Evolutionary conservation across 2,888 invertebrate species (phyloP).

Genomic region (Epiblema foenella): DNA sequence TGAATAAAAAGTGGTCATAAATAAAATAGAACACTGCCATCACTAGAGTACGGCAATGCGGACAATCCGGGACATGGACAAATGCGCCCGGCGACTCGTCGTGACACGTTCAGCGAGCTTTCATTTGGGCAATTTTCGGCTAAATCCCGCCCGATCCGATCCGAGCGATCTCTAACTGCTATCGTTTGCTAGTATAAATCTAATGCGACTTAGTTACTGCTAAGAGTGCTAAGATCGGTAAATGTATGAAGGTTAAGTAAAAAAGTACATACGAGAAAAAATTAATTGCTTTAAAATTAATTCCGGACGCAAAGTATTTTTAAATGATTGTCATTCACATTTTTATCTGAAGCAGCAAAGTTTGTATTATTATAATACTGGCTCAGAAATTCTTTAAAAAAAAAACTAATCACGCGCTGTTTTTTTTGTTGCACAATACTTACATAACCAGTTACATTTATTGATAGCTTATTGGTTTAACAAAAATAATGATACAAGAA

Average conservation of each 20-base stretch:
- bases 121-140: constrained; percentile 83
- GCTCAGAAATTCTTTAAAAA: too few relatives aligned
- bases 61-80: constrained; percentile 81
- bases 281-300: background rate
- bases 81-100: constrained; percentile 78
- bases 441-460: too few relatives aligned
- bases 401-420: too few relatives aligned
- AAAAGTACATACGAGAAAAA: background rate
- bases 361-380: too few relatives aligned
- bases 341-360: too few relatives aligned
- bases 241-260: constrained; percentile 25
- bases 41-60: constrained; percentile 79
- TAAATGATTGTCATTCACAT: too few relatives aligned
- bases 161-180: constrained; percentile 62
- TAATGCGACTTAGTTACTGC: constrained; percentile 52
- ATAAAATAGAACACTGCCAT: constrained; percentile 47
- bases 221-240: constrained; percentile 36
- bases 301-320: too few relatives aligned
- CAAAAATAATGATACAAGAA: too few relatives aligned
- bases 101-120: constrained; percentile 84
- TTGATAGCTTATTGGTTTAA: too few relatives aligned
- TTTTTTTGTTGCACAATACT: too few relatives aligned
- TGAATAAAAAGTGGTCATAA: background rate
- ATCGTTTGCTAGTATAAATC: constrained; percentile 69
- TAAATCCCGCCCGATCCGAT: constrained; percentile 79